Base-by-base conservation (phyloP, 2,888 invertebrate species). In the Linyphia triangularis region DNA sequence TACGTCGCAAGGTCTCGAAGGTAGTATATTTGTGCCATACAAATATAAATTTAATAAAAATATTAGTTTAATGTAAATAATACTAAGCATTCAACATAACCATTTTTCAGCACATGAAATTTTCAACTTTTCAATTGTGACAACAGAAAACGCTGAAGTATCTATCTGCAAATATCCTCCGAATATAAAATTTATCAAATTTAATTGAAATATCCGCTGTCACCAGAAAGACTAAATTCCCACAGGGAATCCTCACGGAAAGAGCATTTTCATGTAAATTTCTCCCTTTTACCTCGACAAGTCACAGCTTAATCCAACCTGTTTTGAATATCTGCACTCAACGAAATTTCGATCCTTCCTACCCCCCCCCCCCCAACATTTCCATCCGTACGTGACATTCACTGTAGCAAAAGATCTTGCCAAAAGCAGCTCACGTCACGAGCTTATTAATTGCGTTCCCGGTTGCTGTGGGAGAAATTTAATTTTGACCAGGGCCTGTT, bases 261-360 rank as follows among this genome's bases (percentile, higher is more conserved):
- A 86, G 73, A 88, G 86, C 86, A 88, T 88, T 88, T 88, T 88
- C 86, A 88, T 88, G 86, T 82, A 88, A 88, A 88, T 88, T 81
- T 88, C 70, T 78, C 84, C 77, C 59, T 75, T 51, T 51, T 57
- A 61, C 57, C 43, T 69, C 57, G 75, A 85, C 75, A 85, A 85
- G 84, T 85, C 86, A 65, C 79, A 59, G 67, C 81, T 69, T 88
- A 88, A 88, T 88, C 86, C 86, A 75, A 88, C 81, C 86, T 88
- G 86, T 88, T 88, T 88, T 88, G 86, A 88, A 88, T 88, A 81
- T 88, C 82, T 72, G 63, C 82, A 82, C 82, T 82, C 72, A 61
- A 63, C 72, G 72, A 59, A 82, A 82, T 82, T 82, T 82, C 69
- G 82, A 82, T 72, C 43, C 63, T 33, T 24, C 24, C 26, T 37